Conservation (phyloP, 2,888 invertebrate species). For the Habrosyne pyritoides region DNA sequence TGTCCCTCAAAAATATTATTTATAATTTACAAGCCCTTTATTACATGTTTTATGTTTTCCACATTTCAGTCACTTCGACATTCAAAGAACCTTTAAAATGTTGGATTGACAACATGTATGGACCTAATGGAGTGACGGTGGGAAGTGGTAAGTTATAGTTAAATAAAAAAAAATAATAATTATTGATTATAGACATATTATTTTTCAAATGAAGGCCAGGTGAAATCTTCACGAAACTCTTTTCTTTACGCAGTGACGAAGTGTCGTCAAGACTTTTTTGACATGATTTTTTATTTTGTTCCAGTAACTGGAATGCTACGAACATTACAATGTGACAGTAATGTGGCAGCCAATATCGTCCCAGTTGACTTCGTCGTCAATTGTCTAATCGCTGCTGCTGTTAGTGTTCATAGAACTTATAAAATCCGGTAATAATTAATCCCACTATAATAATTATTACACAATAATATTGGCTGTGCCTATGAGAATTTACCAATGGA, state of each 20-base stretch:
- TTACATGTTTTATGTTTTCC: background rate
- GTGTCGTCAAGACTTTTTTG: no score
- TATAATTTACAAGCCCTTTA: background rate
- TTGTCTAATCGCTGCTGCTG: slow-evolving; percentile 86
- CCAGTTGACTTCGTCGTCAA: slow-evolving; percentile 89
- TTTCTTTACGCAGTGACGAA: no score
- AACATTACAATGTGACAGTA: slow-evolving; percentile 84
- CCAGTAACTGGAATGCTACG: slow-evolving; percentile 87
- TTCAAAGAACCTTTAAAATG: slow-evolving; percentile 85
- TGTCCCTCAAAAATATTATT: no score
- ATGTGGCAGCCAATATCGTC: slow-evolving; percentile 87
- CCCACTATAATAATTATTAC: no score
- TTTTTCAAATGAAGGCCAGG: no score
- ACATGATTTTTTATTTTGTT: background rate
- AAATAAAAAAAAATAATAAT: no score
- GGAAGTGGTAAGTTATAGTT: slow-evolving; percentile 75
- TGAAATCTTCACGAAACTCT: no score
- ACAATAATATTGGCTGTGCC: no score
- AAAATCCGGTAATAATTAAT: slow-evolving; percentile 49
- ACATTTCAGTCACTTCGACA: slow-evolving; percentile 84
- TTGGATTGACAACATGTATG: slow-evolving; percentile 92
- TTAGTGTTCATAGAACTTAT: slow-evolving; percentile 76
- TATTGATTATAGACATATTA: no score
- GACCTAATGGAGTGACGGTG: slow-evolving; percentile 86
- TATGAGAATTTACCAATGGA: no score